Conservation (phyloP, 2,113 vertebrate genomes). For the Rhea americana region DNA sequence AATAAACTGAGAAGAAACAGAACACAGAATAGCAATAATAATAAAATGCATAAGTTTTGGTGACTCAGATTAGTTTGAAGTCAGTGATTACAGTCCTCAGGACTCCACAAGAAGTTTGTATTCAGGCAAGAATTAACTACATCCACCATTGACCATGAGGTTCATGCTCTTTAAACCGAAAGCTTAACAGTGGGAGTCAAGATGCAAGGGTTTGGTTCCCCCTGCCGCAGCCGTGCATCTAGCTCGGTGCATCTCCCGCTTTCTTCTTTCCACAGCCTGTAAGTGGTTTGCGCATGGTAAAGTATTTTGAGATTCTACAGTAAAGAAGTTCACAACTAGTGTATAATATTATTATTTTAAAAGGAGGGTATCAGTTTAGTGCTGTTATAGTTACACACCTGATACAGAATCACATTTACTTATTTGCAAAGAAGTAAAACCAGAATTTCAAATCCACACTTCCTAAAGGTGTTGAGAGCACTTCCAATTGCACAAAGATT, state of each 20-base stretch:
- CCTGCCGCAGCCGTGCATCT: not conserved
- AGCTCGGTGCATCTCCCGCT: not conserved
- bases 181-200: not conserved
- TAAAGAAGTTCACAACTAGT: not conserved
- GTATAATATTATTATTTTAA: not conserved
- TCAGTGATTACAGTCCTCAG: not conserved
- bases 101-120: not conserved
- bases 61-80: fast-evolving
- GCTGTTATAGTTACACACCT: not conserved
- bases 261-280: not conserved
- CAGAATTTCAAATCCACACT: not conserved
- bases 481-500: not conserved
- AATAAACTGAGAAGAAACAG: not conserved
- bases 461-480: not conserved
- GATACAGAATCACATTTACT: not conserved
- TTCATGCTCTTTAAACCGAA: not conserved
- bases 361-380: not conserved
- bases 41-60: not conserved
- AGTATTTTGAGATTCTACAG: not conserved
- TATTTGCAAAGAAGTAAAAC: not conserved
- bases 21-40: not conserved
- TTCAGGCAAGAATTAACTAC: not conserved
- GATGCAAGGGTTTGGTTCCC: not conserved
- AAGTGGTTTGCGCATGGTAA: not conserved
- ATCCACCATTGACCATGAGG: not conserved